Evolutionary conservation across 1,140 invertebrate species (phyloP), one percentile per base, ranked within the genome.

Genomic region (Drosophila arizonae): DNA sequence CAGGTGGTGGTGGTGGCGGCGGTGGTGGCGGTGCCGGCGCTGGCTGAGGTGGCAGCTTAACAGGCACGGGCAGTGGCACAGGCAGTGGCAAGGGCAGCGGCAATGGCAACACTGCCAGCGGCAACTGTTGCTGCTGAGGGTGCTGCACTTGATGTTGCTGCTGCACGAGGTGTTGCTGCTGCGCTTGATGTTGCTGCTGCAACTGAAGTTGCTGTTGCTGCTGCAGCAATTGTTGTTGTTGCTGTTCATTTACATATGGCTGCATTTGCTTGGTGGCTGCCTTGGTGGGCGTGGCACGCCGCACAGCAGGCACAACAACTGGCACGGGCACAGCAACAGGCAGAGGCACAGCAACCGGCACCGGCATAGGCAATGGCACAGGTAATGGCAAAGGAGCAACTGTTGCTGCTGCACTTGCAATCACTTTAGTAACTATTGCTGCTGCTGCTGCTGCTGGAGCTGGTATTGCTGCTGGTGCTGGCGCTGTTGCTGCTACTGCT

Each of bases 211-310:
- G 21, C 10, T 36, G 62, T 50, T 15, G 60, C 26, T 4, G 57
- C 36, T 36, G 33, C 33, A 36, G 33, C 21, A 24, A 17, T 4
- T 48, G 46, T 10, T 24, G 21, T 9, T 36, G 62, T 50, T 15
- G 60, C 26, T 4, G 57, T 17, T 33, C 36, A 4, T 11, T 39
- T 5, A 50, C 45, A 45, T 45, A 45, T 45, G 43, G 43, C 15
- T 45, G 43, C 79, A 88, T 76, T 68, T 87, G 82, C 26, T 87
- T 86, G 66, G 71, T 60, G 8, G 79, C 82, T 41, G 82, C 82
- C 43, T 86, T 86, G 33, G 82, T 87, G 55, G 82, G 76, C 24
- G 84, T 89, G n/a, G 60, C 61, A 39, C 70, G 26, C 3, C 48
- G 41, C 6, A 50, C 13, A 33, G 58, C 43, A 9, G 41, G 17